phyloP scores from a whole-genome alignment of 2,113 vertebrate genomes.

The Peromyscus californicus region DNA sequence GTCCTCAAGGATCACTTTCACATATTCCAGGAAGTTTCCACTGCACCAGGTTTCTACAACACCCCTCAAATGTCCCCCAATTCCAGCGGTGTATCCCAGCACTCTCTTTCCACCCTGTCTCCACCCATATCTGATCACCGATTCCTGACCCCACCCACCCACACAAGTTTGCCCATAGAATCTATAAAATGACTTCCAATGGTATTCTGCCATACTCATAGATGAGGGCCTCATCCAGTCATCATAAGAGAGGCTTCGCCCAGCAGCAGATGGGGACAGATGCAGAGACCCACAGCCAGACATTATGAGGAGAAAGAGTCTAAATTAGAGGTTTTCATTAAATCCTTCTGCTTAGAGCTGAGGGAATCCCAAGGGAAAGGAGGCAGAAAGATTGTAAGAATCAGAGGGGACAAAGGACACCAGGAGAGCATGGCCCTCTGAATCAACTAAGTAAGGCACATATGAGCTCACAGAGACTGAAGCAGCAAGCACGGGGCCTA shows the following conservation, averaged over 20 bases:
- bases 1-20: not conserved
- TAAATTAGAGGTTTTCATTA: not conserved
- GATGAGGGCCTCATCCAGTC: too few species aligned
- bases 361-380: not conserved
- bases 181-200: not conserved
- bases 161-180: too few species aligned
- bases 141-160: too few species aligned
- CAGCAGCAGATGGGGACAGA: not conserved
- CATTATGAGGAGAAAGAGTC: not conserved
- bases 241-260: not conserved
- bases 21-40: not conserved
- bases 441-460: not conserved
- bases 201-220: not conserved
- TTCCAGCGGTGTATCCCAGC: not conserved
- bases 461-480: not conserved
- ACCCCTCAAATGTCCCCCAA: not conserved
- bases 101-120: not conserved
- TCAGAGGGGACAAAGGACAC: not conserved
- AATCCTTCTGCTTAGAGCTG: not conserved
- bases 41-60: not conserved
- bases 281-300: not conserved
- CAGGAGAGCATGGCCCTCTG: not conserved
- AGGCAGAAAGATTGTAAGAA: not conserved
- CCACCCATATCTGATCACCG: not conserved
- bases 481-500: not conserved